These are phyloP conservation scores for Phoenicopterus ruber DNA, from an alignment of 2,113 vertebrate species.

Conservation along the genomic window DNA sequence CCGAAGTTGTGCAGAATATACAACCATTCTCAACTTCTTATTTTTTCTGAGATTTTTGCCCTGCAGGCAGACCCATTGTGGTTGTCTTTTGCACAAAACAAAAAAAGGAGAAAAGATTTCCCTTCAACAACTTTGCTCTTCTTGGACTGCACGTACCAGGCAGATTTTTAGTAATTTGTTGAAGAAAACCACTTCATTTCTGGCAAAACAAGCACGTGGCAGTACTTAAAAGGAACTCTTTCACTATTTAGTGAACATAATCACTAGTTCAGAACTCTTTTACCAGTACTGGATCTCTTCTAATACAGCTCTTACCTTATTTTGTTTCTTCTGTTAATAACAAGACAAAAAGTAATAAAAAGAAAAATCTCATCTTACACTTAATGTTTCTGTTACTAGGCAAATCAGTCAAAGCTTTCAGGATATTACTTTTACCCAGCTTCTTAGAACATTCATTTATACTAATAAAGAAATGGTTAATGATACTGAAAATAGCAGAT, in stretches of 20 bases:
- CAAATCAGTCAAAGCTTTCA: slow-evolving; percentile 57
- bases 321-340: slow-evolving; percentile 39
- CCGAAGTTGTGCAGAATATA: not conserved
- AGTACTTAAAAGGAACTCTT: slow-evolving; percentile 34
- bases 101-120: not conserved
- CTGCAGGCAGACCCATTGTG: not conserved
- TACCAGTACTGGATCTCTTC: slow-evolving; percentile 46
- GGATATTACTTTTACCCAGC: slow-evolving; percentile 44
- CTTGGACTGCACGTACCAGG: not conserved
- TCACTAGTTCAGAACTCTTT: slow-evolving; percentile 36
- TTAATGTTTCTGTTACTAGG: slow-evolving; percentile 60
- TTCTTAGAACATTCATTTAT: slow-evolving; percentile 54
- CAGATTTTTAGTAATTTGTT: slow-evolving; percentile 29
- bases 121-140: not conserved
- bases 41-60: not conserved
- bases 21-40: not conserved
- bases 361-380: slow-evolving; percentile 22
- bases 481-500: slow-evolving; percentile 56
- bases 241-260: slow-evolving; percentile 30
- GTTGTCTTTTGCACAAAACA: not conserved
- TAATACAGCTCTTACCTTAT: slow-evolving; percentile 48
- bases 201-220: slow-evolving; percentile 34
- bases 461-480: slow-evolving; percentile 43
- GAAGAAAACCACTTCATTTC: slow-evolving; percentile 32
- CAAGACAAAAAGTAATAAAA: not conserved